phyloP scores from a whole-genome alignment of 2,888 invertebrate genomes.

The Sminthurinus aureus region DNA sequence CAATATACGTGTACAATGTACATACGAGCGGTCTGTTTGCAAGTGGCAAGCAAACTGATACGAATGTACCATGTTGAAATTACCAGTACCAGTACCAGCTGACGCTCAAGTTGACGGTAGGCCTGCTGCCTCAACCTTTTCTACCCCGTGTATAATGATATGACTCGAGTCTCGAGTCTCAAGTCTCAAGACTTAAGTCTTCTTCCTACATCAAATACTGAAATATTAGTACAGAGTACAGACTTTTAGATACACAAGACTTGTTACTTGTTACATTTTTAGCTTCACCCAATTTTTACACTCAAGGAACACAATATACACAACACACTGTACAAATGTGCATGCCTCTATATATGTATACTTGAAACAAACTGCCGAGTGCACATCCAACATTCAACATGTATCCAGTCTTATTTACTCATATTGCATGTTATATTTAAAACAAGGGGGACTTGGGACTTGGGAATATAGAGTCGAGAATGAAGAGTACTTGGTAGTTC shows the following conservation, averaged over 20 bases:
- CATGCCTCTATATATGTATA: background rate
- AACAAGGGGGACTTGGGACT: background rate
- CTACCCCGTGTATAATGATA: slow-evolving; percentile 7
- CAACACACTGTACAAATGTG: background rate
- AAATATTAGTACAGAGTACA: background rate
- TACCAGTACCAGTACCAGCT: slow-evolving; percentile 52
- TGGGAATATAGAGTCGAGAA: too few species aligned
- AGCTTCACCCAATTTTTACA: background rate
- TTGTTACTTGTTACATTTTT: slow-evolving; percentile 4
- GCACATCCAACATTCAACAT: background rate
- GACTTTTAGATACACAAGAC: background rate
- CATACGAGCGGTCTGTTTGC: slow-evolving; percentile 37
- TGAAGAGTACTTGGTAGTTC: background rate
- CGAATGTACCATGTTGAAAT: slow-evolving; percentile 38
- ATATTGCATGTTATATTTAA: background rate
- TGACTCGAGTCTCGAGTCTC: background rate
- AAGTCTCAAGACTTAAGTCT: background rate
- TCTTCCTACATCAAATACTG: background rate
- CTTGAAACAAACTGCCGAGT: background rate
- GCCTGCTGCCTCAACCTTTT: slow-evolving; percentile 36
- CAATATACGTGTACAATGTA: too few species aligned
- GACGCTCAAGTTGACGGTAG: slow-evolving; percentile 58
- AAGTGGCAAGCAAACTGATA: slow-evolving; percentile 42
- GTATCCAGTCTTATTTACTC: slow-evolving; percentile 1
- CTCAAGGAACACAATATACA: too few species aligned